Conservation (phyloP, 1,140 invertebrate species). For the Panagrolaimus sp. region DNA sequence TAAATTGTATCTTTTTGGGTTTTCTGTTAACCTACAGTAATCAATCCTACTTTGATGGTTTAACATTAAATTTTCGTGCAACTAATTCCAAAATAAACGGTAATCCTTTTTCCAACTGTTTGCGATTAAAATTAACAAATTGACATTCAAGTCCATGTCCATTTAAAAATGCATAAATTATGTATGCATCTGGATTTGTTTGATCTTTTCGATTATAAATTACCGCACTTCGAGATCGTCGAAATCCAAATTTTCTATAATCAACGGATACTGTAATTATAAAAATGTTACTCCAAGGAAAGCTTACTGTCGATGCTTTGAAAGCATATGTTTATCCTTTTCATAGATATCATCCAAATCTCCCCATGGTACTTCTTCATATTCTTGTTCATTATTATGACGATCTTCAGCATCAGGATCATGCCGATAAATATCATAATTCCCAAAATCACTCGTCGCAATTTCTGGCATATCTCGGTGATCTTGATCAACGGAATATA, state of each 20-base stretch:
- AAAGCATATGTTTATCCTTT: conserved; percentile 24
- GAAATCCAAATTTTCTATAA: background rate
- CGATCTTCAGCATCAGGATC: background rate
- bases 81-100: conserved; percentile 44
- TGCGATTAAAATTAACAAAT: conserved; percentile 35
- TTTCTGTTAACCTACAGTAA: background rate
- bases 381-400: background rate
- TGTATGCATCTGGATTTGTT: conserved; percentile 44
- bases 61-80: conserved; percentile 38
- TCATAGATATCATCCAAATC: conserved; percentile 16
- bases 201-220: conserved; percentile 43
- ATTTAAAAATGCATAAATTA: conserved; percentile 47
- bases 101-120: conserved; percentile 43
- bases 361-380: background rate
- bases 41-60: conserved; percentile 33
- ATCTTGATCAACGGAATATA: background rate
- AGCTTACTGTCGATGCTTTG: conserved; percentile 32
- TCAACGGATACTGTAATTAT: conserved; percentile 19
- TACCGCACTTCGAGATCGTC: conserved; percentile 27
- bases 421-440: background rate
- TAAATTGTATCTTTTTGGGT: conserved; percentile 25
- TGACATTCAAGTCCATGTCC: conserved; percentile 45
- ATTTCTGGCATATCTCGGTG: background rate
- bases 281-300: background rate
- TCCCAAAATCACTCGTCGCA: conserved; percentile 7